Evolutionary conservation across 2,888 invertebrate genomes (phyloP), one percentile per base, ranked within the genome.

Genomic region (Brachyptera putata): DNA sequence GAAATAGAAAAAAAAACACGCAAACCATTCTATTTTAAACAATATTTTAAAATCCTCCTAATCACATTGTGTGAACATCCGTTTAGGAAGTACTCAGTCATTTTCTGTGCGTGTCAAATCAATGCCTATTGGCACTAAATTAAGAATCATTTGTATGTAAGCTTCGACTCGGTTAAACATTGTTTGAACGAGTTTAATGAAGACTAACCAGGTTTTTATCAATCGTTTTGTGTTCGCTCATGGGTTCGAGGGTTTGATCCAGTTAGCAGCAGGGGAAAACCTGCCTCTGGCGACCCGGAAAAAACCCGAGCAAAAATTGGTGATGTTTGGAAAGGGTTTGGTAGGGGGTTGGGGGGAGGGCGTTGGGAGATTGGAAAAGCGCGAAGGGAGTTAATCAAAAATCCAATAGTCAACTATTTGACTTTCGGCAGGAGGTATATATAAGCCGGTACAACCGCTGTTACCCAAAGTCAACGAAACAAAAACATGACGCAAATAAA

Each of bases 351-450:
- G 18, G 25, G 41, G 43, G 14, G 3, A 46, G 37, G 43, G 22
- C 34, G 26, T 41, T 13, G n/a, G 41, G 22, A 39, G 60, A 61
- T 56, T 57, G 57, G 62, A 62, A 62, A 60, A 62, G 57, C 62
- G 60, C 59, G 21, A 49, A 63, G 60, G 60, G 56, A 63, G 65
- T 61, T 65, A 65, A 65, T 65, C 65, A 65, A 65, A 65, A 65
- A 65, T 46, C 63, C 65, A 61, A 65, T 63, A 63, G 65, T 62
- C 62, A 58, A 58, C 58, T 65, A 61, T 65, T 65, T 65, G 63
- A 63, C 58, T 65, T 61, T 53, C 34, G 53, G 34, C 34, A 16
- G 53, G 26, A n/a, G 18, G 46, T n/a, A n/a, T n/a, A n/a, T n/a
- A n/a, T n/a, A n/a, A n/a, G n/a, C n/a, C n/a, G n/a, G n/a, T n/a